Evolutionary conservation across 2,888 invertebrate genomes (phyloP).

Genomic region (Rotaria macrura): DNA sequence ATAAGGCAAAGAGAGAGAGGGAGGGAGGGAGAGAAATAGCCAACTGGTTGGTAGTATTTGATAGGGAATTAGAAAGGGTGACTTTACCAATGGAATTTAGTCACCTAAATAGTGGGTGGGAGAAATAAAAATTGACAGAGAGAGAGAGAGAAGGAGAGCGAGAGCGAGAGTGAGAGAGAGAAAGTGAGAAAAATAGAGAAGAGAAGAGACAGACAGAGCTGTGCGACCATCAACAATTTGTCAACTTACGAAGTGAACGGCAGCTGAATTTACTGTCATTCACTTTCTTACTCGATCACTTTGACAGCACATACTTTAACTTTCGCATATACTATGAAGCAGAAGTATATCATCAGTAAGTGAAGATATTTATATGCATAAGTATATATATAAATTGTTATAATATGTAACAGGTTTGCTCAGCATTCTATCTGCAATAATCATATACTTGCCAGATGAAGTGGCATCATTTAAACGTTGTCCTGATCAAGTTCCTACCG

Average conservation of each 20-base stretch:
- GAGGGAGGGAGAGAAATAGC: not conserved
- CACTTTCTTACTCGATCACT: not conserved
- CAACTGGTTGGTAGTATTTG: not conserved
- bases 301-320: not conserved
- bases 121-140: not conserved
- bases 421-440: not conserved
- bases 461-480: not conserved
- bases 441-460: not conserved
- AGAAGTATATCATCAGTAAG: not conserved
- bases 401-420: not conserved
- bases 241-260: not conserved
- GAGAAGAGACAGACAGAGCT: not conserved
- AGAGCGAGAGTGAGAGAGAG: not conserved
- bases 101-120: not conserved
- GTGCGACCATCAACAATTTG: not conserved
- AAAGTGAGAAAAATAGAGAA: not conserved
- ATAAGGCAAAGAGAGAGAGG: not conserved
- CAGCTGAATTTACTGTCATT: not conserved
- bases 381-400: not conserved
- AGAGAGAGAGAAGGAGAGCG: not conserved
- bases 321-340: not conserved
- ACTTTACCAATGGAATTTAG: not conserved
- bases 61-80: not conserved
- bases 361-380: not conserved
- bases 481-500: not conserved